Conservation (phyloP, 2,113 vertebrate species). For the Grammomys dolichurus region DNA sequence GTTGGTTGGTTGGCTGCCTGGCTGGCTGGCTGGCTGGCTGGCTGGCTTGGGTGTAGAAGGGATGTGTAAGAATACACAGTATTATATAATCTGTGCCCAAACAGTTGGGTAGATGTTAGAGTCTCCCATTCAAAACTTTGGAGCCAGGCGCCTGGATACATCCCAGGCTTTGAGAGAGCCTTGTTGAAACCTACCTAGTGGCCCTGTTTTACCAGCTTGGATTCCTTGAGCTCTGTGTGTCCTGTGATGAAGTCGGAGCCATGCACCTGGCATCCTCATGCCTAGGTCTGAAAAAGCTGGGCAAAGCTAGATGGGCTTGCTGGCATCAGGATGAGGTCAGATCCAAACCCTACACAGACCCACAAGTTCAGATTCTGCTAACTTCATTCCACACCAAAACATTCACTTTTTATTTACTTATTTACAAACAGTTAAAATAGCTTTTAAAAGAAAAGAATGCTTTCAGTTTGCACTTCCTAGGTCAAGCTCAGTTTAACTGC, state of each 20-base stretch:
- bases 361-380: background rate
- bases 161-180: background rate
- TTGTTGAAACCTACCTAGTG: background rate
- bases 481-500: constrained; percentile 9
- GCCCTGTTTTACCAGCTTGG: background rate
- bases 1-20: background rate
- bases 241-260: background rate
- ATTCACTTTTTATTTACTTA: constrained; percentile 4
- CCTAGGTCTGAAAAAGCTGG: background rate
- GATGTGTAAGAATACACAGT: background rate
- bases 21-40: background rate
- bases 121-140: constrained; percentile 39
- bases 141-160: background rate
- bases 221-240: background rate
- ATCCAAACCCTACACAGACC: background rate
- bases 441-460: background rate
- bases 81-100: background rate
- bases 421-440: constrained; percentile 48
- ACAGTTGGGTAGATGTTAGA: background rate
- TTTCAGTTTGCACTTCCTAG: background rate
- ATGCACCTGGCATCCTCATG: background rate
- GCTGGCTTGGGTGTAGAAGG: background rate
- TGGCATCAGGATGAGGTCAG: background rate
- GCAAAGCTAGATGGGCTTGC: background rate
- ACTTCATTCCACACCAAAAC: background rate